phyloP scores from a whole-genome alignment of 2,797 vertebrate genomes.

The Cryptoprocta ferox region DNA sequence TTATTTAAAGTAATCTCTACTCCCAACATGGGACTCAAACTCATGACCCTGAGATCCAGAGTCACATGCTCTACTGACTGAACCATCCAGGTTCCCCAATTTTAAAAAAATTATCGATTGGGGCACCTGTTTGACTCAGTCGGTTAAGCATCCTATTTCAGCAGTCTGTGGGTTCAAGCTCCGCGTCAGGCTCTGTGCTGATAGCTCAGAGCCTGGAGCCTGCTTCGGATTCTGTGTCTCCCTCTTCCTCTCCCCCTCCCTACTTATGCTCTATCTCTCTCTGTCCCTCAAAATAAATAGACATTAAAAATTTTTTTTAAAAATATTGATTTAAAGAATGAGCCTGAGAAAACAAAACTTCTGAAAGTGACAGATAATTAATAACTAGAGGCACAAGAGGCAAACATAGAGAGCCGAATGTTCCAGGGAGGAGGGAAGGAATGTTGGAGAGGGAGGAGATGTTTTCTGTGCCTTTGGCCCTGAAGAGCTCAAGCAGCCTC shows the following conservation, averaged over 20 bases:
- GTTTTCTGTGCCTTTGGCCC: neutral
- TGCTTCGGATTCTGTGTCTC: no score
- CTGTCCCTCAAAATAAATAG: no score
- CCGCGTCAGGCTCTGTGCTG: no score
- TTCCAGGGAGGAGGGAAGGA: neutral
- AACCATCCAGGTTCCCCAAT: neutral
- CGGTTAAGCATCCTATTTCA: no score
- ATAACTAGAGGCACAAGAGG: neutral
- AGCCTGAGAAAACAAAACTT: neutral
- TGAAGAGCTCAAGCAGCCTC: neutral
- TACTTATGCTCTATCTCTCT: no score
- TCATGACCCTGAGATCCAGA: neutral
- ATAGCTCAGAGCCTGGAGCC: no score
- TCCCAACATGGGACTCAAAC: neutral
- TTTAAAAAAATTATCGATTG: no score
- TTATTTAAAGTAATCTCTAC: neutral
- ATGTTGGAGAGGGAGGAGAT: no score
- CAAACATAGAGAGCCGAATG: neutral
- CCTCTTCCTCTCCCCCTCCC: no score
- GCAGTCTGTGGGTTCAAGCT: no score
- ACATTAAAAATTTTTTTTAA: no score
- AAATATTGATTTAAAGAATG: neutral
- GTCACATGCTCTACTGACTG: neutral
- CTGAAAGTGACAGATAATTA: constrained; percentile 3
- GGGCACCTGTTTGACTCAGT: no score